A percentile compares a stretch with the other conserved stretches of the same genome.
Evolutionary conservation across 1,140 invertebrate genomes (phyloP).

Genomic region (Drosophila micromelanica): DNA sequence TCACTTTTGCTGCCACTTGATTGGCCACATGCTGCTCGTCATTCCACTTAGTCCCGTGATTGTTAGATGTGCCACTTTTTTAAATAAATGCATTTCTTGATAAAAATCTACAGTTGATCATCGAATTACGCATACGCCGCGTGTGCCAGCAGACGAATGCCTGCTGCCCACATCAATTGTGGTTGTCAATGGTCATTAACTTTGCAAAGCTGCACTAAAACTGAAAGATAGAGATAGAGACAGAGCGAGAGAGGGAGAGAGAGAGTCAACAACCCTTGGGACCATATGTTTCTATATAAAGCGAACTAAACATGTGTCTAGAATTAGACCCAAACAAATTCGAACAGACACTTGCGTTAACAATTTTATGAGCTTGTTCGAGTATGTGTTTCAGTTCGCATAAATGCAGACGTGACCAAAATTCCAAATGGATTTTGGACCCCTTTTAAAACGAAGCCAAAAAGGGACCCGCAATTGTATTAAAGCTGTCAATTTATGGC

Average conservation of each 20-base stretch:
- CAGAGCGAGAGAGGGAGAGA: not conserved
- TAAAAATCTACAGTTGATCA: not conserved
- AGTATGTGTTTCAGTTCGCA: conserved; percentile 39
- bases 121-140: conserved; percentile 42
- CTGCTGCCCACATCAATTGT: conserved; percentile 36
- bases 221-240: no score
- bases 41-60: not conserved
- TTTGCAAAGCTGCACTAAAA: not conserved
- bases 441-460: conserved; percentile 11
- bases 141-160: conserved; percentile 17
- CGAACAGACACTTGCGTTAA: conserved; percentile 16
- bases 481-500: conserved; percentile 38
- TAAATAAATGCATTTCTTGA: conserved; percentile 21
- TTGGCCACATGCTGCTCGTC: conserved; percentile 8
- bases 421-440: conserved; percentile 2
- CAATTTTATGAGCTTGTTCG: conserved; percentile 36
- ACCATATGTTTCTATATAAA: not conserved
- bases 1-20: conserved; percentile 34
- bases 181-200: conserved; percentile 36
- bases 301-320: conserved; percentile 10
- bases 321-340: conserved; percentile 34
- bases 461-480: conserved; percentile 8
- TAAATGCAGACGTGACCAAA: conserved; percentile 45
- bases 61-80: conserved; percentile 13
- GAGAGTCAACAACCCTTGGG: not conserved